Evolutionary conservation across 2,888 invertebrate genomes (phyloP).

Genomic region (Cephus pygmeus): DNA sequence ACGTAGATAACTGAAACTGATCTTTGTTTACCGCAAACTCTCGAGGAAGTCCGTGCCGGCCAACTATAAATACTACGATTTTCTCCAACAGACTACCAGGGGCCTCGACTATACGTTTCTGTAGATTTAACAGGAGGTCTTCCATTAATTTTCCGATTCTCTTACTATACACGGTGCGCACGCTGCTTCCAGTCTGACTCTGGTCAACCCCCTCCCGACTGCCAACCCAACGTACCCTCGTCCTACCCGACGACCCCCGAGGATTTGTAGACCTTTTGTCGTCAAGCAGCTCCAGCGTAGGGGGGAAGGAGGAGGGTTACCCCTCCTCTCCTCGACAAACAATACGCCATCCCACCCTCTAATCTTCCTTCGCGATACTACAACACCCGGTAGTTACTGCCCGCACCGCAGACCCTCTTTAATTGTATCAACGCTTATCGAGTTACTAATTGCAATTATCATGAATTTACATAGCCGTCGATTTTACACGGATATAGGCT

Average conservation of each 20-base stretch:
- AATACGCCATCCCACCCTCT: slow-evolving; percentile 16
- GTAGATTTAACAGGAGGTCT: slow-evolving; percentile 1
- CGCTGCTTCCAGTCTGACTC: neutral
- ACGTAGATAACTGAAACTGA: neutral
- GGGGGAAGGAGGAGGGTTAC: too few species aligned
- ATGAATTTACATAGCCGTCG: neutral
- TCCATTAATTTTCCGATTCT: slow-evolving; percentile 2
- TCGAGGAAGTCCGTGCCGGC: neutral
- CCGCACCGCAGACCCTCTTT: neutral
- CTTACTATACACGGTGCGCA: neutral
- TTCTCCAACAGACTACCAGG: neutral
- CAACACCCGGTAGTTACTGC: neutral
- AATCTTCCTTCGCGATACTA: slow-evolving; percentile 13
- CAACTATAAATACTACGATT: neutral
- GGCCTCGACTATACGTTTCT: neutral
- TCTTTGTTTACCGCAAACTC: neutral
- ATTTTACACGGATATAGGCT: neutral
- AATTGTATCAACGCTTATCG: slow-evolving; percentile 1
- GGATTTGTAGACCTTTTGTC: slow-evolving; percentile 26
- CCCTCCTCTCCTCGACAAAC: neutral
- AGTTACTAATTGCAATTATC: slow-evolving; percentile 6
- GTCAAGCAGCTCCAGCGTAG: neutral
- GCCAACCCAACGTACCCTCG: neutral
- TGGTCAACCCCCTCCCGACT: neutral
- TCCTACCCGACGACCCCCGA: slow-evolving; percentile 1